These are phyloP conservation scores for Rhyacophila evoluta DNA, from an alignment of 2,888 invertebrate species.

Conservation along the genomic window DNA sequence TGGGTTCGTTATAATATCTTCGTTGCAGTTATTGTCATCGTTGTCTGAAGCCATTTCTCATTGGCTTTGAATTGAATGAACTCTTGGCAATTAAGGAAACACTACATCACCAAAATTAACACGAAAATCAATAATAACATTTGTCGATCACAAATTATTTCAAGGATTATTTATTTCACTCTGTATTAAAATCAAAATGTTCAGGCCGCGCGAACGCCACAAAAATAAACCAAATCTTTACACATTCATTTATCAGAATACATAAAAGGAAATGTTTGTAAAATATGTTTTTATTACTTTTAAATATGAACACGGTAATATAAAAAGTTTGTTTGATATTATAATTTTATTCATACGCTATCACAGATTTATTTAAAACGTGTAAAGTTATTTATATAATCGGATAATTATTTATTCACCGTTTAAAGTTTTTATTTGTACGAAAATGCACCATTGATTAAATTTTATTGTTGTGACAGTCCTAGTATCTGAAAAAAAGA, in stretches of 20 bases:
- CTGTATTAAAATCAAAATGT: background rate
- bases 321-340: no score
- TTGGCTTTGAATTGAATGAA: background rate
- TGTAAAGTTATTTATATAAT: background rate
- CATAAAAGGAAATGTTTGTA: no score
- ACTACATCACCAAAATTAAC: background rate
- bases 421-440: background rate
- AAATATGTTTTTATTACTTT: background rate
- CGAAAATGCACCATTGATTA: no score
- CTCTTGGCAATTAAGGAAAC: background rate
- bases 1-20: slow-evolving; percentile 44
- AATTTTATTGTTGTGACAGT: background rate
- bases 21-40: slow-evolving; percentile 52
- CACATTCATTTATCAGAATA: background rate
- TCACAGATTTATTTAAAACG: background rate
- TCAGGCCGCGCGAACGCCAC: background rate
- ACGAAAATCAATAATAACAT: background rate
- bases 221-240: background rate
- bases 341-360: background rate
- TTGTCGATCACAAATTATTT: background rate
- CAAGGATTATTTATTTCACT: background rate
- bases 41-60: slow-evolving; percentile 50
- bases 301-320: no score
- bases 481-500: background rate
- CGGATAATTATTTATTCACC: no score